Conservation (phyloP, 2,113 vertebrate species). For the Corapipo altera region DNA sequence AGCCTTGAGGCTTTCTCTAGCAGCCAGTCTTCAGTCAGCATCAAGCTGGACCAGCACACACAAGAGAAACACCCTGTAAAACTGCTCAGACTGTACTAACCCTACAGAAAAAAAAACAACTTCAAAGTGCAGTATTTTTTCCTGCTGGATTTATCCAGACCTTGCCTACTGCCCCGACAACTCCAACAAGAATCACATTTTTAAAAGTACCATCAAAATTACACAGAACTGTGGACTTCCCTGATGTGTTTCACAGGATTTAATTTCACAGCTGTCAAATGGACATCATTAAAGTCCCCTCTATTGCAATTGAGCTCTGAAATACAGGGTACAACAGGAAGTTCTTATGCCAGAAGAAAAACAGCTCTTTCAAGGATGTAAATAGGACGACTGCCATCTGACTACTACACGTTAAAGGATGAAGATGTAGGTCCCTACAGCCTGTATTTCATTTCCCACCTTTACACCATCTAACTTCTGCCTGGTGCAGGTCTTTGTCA, state of each 20-base stretch:
- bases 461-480: neutral
- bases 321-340: neutral
- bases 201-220: neutral
- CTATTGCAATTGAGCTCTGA: neutral
- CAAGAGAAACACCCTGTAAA: neutral
- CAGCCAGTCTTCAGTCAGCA: neutral
- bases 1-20: neutral
- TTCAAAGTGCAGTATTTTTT: neutral
- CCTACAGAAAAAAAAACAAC: neutral
- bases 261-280: neutral
- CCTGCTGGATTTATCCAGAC: neutral
- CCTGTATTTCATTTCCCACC: neutral
- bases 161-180: neutral
- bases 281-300: neutral
- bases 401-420: neutral
- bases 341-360: neutral
- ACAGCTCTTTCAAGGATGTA: neutral
- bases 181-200: neutral
- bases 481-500: neutral
- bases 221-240: neutral
- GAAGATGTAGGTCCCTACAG: neutral
- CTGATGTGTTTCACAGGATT: neutral
- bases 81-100: neutral
- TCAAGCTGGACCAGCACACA: neutral
- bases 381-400: neutral